Percentiles rank a stretch among this genome's conserved stretches.
Evolutionary conservation across 2,113 vertebrate genomes (phyloP).

Genomic region (Eulacestoma nigropectus): DNA sequence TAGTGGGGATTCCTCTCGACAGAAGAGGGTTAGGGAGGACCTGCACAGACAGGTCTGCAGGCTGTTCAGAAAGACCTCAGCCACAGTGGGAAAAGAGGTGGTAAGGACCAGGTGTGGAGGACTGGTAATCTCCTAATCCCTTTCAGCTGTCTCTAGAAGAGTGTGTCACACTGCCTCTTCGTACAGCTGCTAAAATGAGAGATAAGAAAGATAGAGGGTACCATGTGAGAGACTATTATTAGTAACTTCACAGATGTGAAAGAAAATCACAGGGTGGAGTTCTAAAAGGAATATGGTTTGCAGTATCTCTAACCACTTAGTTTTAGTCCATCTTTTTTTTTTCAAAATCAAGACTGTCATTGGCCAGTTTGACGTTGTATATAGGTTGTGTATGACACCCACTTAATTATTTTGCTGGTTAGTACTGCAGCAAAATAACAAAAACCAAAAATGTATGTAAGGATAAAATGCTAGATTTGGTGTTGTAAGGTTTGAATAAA

Average conservation of each 20-base stretch:
- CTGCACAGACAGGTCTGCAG: not conserved
- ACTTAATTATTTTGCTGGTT: not conserved
- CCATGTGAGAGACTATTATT: not conserved
- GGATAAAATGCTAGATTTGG: not conserved
- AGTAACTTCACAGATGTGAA: not conserved
- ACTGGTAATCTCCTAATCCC: not conserved
- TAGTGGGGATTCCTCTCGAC: not conserved
- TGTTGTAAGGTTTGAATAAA: not conserved
- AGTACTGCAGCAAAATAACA: not conserved
- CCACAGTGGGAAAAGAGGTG: not conserved
- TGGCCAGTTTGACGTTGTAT: not conserved
- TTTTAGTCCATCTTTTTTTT: not conserved
- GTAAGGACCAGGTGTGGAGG: not conserved
- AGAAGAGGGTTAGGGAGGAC: not conserved
- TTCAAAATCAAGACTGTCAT: not conserved
- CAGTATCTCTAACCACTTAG: not conserved
- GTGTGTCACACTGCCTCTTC: not conserved
- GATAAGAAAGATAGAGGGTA: not conserved
- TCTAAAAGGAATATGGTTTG: not conserved
- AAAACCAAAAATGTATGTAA: not conserved
- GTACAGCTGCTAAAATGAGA: not conserved
- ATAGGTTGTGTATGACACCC: not conserved
- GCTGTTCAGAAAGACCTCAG: not conserved
- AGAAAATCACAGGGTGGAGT: not conserved
- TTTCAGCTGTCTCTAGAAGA: not conserved